Evolutionary conservation across 2,797 vertebrate genomes (phyloP).

Genomic region (Microctenopoma steveboyesi): DNA sequence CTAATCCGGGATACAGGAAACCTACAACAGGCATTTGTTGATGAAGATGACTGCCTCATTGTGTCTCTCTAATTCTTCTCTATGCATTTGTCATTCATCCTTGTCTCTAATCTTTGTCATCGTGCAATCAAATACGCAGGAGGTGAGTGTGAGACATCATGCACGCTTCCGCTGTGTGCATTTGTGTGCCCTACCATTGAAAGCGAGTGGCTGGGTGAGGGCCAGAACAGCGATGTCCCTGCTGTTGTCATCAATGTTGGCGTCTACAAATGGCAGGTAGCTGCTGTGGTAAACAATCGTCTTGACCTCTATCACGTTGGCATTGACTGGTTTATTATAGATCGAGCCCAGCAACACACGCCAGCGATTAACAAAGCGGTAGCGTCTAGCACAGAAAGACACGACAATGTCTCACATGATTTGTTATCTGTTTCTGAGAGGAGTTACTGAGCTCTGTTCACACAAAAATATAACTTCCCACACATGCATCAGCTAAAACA

Average conservation of each 20-base stretch:
- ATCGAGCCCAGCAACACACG: conserved; percentile 88
- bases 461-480: background rate
- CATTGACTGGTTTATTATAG: conserved; percentile 85
- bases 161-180: background rate
- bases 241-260: conserved; percentile 92
- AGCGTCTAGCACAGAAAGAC: conserved; percentile 76
- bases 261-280: conserved; percentile 89
- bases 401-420: background rate
- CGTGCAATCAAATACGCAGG: conserved; percentile 6
- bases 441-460: background rate
- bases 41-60: conserved; percentile 10
- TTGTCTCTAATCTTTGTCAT: conserved; percentile 1
- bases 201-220: conserved; percentile 84
- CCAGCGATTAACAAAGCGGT: conserved; percentile 87
- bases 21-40: conserved; percentile 27
- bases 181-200: conserved; percentile 82
- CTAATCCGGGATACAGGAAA: conserved; percentile 48
- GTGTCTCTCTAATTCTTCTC: background rate
- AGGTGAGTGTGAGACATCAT: background rate
- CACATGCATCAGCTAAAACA: background rate
- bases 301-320: conserved; percentile 83
- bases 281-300: conserved; percentile 90
- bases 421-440: background rate
- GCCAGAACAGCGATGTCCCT: conserved; percentile 91
- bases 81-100: background rate